Conservation (phyloP, 2,888 invertebrate species). For the Dynastes maya region DNA sequence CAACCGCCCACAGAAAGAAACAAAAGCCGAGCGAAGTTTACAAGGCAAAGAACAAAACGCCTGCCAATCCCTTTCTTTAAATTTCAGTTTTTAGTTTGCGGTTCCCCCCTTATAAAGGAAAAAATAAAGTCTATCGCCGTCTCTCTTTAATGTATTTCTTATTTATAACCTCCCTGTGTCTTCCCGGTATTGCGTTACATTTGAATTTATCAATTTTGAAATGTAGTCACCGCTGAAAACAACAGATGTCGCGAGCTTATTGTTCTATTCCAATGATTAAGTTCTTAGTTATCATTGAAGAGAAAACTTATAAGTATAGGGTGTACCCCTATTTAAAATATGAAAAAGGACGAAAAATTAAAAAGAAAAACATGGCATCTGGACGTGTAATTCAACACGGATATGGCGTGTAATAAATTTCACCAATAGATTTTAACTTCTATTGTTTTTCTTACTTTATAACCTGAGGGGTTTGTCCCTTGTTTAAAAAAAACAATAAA, state of each 20-base stretch:
- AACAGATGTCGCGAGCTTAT: not conserved
- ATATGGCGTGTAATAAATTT: constrained; percentile 56
- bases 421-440: constrained; percentile 56
- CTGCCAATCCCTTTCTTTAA: constrained; percentile 49
- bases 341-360: constrained; percentile 12
- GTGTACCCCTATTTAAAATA: no score
- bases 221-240: constrained; percentile 9
- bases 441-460: constrained; percentile 56
- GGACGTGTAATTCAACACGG: constrained; percentile 58
- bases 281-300: not conserved
- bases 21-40: constrained; percentile 59
- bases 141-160: not conserved
- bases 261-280: not conserved
- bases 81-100: constrained; percentile 20
- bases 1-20: constrained; percentile 61
- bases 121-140: not conserved
- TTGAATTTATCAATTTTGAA: not conserved
- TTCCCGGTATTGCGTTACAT: not conserved
- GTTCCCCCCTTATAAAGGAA: not conserved
- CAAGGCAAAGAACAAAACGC: constrained; percentile 54
- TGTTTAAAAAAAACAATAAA: constrained; percentile 57
- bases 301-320: constrained; percentile 30
- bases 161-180: constrained; percentile 27
- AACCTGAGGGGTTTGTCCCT: constrained; percentile 55
- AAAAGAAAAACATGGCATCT: constrained; percentile 52